These are phyloP conservation scores for Takifugu rubripes DNA, from an alignment of 2,797 vertebrate genomes.

Conservation along the genomic window DNA sequence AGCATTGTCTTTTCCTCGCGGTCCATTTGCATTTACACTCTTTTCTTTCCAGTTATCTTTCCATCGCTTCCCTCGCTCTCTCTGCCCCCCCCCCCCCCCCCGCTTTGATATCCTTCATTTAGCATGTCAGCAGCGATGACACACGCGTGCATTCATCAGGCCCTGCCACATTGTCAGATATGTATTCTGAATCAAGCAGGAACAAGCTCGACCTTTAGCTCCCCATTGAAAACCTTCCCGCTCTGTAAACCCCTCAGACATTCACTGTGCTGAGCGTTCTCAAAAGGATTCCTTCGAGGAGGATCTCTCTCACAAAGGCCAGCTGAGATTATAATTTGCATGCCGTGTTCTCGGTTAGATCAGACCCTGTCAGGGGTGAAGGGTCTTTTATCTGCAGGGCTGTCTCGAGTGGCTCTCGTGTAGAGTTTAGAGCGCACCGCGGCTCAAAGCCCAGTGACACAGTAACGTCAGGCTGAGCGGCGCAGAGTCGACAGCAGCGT, in stretches of 20 bases:
- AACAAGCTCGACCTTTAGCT: constrained; percentile 55
- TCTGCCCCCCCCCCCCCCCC: constrained; percentile 32
- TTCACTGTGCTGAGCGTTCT: constrained; percentile 49
- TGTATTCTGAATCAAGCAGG: constrained; percentile 59
- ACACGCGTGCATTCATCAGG: constrained; percentile 52
- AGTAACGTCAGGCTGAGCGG: constrained; percentile 34
- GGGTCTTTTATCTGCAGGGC: constrained; percentile 58
- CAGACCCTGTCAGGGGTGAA: constrained; percentile 56
- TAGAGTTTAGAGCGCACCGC: constrained; percentile 40
- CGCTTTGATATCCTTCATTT: constrained; percentile 72
- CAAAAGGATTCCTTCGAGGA: constrained; percentile 47
- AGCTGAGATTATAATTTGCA: constrained; percentile 41
- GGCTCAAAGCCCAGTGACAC: constrained; percentile 41
- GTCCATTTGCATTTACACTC: constrained; percentile 10
- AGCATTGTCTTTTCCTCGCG: constrained; percentile 6
- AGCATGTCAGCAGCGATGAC: constrained; percentile 66
- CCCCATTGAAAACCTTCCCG: constrained; percentile 54
- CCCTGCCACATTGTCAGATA: constrained; percentile 45
- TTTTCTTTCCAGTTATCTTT: constrained; percentile 3
- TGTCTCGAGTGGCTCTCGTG: constrained; percentile 53
- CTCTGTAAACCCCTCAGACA: constrained; percentile 58
- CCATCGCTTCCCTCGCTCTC: constrained; percentile 18
- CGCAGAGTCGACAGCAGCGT: constrained; percentile 25
- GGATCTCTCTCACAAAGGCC: constrained; percentile 44
- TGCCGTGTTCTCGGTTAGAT: constrained; percentile 45